These are phyloP conservation scores for Scaptodrosophila latifasciaeformis DNA, from an alignment of 2,888 invertebrate genomes.

Conservation along the genomic window DNA sequence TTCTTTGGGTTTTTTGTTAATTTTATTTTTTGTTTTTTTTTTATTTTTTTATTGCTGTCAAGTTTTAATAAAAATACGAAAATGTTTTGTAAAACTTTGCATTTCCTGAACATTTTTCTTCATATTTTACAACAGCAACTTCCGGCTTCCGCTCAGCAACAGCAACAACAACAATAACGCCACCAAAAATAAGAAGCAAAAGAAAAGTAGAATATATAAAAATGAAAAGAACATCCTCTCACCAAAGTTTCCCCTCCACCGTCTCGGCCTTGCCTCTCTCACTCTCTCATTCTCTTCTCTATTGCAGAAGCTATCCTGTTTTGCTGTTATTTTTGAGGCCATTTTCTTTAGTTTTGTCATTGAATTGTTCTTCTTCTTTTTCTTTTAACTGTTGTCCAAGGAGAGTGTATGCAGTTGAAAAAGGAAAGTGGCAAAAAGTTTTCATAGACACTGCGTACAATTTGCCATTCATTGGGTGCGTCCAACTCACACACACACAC, in stretches of 20 bases:
- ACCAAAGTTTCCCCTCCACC: slow-evolving; percentile 20
- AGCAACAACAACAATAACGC: too few species aligned
- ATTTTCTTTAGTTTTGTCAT: slow-evolving; percentile 29
- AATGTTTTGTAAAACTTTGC: slow-evolving; percentile 54
- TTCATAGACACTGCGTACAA: slow-evolving; percentile 25
- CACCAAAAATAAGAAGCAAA: slow-evolving; percentile 16
- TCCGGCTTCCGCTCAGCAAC: slow-evolving; percentile 55
- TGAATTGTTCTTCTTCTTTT: slow-evolving; percentile 46
- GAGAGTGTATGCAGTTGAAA: too few species aligned
- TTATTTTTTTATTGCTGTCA: slow-evolving; percentile 28
- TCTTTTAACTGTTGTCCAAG: too few species aligned
- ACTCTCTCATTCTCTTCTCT: too few species aligned
- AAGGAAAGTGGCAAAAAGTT: slow-evolving; percentile 41
- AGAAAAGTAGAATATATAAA: slow-evolving; percentile 33
- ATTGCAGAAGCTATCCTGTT: slow-evolving; percentile 1
- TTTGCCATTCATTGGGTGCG: slow-evolving; percentile 35
- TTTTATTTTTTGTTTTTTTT: too few species aligned
- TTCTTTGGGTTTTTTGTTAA: too few species aligned
- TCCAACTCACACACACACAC: slow-evolving; percentile 4
- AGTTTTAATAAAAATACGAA: slow-evolving; percentile 27
- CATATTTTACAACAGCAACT: slow-evolving; percentile 60
- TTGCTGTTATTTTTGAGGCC: slow-evolving; percentile 42
- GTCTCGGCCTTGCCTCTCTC: slow-evolving; percentile 12
- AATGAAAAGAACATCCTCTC: slow-evolving; percentile 45
- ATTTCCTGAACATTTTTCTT: slow-evolving; percentile 60